Conservation (phyloP, 1,140 invertebrate species). For the Macrobrachium rosenbergii region DNA sequence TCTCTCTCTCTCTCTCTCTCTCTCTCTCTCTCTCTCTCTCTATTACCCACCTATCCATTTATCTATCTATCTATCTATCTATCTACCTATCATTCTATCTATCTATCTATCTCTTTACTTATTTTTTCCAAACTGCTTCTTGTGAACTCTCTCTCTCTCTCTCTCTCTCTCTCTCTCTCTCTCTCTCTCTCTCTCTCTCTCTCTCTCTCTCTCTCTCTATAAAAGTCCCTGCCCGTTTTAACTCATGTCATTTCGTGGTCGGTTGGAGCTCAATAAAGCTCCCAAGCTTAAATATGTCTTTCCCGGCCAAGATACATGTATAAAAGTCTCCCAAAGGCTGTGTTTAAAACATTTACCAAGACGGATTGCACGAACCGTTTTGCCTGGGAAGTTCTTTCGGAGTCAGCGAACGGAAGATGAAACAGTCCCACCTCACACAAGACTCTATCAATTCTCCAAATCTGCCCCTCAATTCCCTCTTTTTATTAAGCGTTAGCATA, state of each 20-base stretch:
- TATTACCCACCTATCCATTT: not conserved
- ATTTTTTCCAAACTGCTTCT: too few relatives aligned
- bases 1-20: slow-evolving; percentile 20
- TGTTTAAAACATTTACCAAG: too few relatives aligned
- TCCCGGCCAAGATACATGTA: too few relatives aligned
- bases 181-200: slow-evolving; percentile 7
- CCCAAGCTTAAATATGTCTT: too few relatives aligned
- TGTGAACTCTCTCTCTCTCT: slow-evolving; percentile 15
- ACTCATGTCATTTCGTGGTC: not conserved
- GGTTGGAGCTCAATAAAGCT: not conserved
- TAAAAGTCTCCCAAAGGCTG: too few relatives aligned
- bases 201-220: not conserved
- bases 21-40: slow-evolving; percentile 17
- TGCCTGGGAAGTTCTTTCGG: too few relatives aligned
- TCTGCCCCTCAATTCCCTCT: too few relatives aligned
- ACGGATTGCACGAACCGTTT: too few relatives aligned
- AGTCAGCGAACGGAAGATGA: too few relatives aligned
- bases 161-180: slow-evolving; percentile 8
- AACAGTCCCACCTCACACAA: too few relatives aligned
- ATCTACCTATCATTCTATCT: not conserved
- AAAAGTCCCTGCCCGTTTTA: not conserved
- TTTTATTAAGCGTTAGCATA: too few relatives aligned
- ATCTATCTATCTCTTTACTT: not conserved
- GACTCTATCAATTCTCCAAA: too few relatives aligned
- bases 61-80: not conserved